Evolutionary conservation across 2,797 vertebrate genomes (phyloP).

Genomic region (Myoxocephalus aenaeus): DNA sequence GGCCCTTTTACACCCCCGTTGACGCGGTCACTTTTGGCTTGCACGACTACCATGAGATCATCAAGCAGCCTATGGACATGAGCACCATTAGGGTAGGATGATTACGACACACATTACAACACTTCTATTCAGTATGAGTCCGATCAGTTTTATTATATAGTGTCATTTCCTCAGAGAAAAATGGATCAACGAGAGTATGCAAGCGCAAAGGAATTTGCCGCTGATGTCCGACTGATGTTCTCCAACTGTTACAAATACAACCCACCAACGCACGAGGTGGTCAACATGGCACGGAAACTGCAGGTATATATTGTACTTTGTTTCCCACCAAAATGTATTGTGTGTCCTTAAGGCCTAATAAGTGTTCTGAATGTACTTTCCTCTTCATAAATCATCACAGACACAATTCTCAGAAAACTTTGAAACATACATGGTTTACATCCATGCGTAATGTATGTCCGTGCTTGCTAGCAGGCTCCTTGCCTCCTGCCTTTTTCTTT

Average conservation of each 20-base stretch:
- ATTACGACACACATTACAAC: background rate
- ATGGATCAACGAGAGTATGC: slow-evolving; percentile 89
- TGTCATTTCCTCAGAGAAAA: slow-evolving; percentile 83
- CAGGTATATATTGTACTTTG: slow-evolving; percentile 83
- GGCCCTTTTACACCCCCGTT: slow-evolving; percentile 91
- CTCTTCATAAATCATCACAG: background rate
- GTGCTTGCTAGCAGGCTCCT: background rate
- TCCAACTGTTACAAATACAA: slow-evolving; percentile 92
- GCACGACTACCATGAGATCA: slow-evolving; percentile 85
- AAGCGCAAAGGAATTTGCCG: slow-evolving; percentile 88
- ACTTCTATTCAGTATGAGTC: background rate
- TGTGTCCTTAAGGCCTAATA: background rate
- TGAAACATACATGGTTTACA: background rate
- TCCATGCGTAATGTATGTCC: background rate
- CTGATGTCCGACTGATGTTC: slow-evolving; percentile 94
- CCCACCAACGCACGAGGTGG: slow-evolving; percentile 89
- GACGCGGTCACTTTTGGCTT: slow-evolving; percentile 81
- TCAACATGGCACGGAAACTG: slow-evolving; percentile 91
- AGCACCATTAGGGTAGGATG: slow-evolving; percentile 88
- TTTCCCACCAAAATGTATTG: background rate
- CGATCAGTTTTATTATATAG: background rate
- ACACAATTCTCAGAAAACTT: background rate
- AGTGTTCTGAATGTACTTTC: background rate
- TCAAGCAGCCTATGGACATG: slow-evolving; percentile 90
- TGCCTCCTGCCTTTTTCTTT: background rate